Evolutionary conservation across 2,797 vertebrate genomes (phyloP), one percentile per base, ranked within the genome.

Genomic region (Calcarius lapponicus): DNA sequence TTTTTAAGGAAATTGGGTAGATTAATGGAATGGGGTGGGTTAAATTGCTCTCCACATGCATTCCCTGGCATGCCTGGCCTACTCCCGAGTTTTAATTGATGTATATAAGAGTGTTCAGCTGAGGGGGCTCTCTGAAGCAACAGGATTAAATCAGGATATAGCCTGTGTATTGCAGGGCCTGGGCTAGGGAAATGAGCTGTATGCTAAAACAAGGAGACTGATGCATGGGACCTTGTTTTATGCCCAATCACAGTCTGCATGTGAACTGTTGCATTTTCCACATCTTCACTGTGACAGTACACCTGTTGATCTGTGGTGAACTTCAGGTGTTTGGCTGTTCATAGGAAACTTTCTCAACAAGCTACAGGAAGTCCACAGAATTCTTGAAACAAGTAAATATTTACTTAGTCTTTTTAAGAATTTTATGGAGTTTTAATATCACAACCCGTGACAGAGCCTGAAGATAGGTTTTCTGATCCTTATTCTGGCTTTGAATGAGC

Each of bases 1-100:
- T 85, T 96, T 90, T 93, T 79, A 84, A 92, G 86, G 74, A 94
- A 93, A 95, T 94, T 95, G 95, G 80, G 70, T 94, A 95, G 87
- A 95, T 96, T 95, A 96, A 95, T 92, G 87, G 94, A 88, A 94
- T 92, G 58, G 73, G 80, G 79, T 90, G 43, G 92, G 72, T 96
- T 95, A 90, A 95, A 88, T 93, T 94, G 80, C 54, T 94, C 92
- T 92, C 74, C 28, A 9, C 78, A 61, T 95, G 87, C 71, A 61
- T 90, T 91, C 76, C 26, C n/a, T 92, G 79, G 83, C 58, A 74
- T 92, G 79, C 60, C 38, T 90, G 57, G 53, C 47, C 72, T 92
- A 66, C 28, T 93, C 53, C 34, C 19, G 60, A 42, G 73, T 94
- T 82, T 86, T 94, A 90, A 87, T 86, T 93, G 57, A 42, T 61